Conservation (phyloP, 2,888 invertebrate genomes). For the Copidosoma aretas region DNA sequence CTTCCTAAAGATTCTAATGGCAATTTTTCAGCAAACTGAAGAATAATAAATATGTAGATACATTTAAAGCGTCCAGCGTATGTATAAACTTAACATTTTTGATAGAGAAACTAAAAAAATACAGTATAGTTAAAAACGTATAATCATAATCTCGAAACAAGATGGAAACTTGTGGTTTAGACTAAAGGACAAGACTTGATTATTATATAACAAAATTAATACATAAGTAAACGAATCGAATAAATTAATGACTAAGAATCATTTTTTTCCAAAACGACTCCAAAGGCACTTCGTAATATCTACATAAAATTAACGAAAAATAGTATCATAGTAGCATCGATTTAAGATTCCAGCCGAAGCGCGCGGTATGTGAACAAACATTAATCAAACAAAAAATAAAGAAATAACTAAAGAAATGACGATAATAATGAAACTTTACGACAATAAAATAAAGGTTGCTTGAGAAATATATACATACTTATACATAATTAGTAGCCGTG, state of each 20-base stretch:
- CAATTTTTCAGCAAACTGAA: not conserved
- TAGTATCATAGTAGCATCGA: slow-evolving; percentile 33
- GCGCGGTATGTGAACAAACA: slow-evolving; percentile 27
- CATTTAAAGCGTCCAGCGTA: not conserved
- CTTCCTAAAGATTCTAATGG: too few species aligned
- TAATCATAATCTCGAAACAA: slow-evolving; percentile 19
- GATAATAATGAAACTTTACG: slow-evolving; percentile 41
- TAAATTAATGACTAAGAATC: slow-evolving; percentile 38
- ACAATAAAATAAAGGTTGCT: slow-evolving; percentile 41
- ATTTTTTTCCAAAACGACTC: slow-evolving; percentile 19
- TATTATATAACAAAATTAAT: too few species aligned
- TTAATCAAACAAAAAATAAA: slow-evolving; percentile 12
- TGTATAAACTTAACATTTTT: slow-evolving; percentile 19
- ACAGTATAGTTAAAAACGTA: slow-evolving; percentile 4
- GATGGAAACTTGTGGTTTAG: slow-evolving; percentile 36
- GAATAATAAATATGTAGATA: not conserved
- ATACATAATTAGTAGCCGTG: not conserved
- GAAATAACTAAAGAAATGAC: slow-evolving; percentile 9
- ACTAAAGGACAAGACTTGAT: slow-evolving; percentile 37
- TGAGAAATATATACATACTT: not conserved
- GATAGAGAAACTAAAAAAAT: slow-evolving; percentile 2
- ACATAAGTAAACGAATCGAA: too few species aligned
- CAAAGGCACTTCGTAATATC: slow-evolving; percentile 25
- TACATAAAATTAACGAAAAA: slow-evolving; percentile 31
- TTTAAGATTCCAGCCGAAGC: slow-evolving; percentile 36